Evolutionary conservation across 2,888 invertebrate species (phyloP), one percentile per base, ranked within the genome.

Genomic region (Cryptocheilus praepositus): DNA sequence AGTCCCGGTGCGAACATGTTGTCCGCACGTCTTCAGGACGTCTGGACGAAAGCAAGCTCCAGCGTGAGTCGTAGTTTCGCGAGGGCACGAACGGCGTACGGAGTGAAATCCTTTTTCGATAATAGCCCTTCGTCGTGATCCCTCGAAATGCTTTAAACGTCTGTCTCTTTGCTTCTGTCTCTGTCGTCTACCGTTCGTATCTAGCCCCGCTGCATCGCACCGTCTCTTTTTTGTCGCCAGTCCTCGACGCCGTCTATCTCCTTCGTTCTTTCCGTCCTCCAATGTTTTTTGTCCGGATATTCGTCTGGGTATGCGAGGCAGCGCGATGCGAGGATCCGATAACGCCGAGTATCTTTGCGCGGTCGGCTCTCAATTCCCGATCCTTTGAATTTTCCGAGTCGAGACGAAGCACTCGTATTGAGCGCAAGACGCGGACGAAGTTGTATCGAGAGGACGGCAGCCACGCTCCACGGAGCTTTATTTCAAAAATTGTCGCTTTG

Each of bases 71-170:
- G 49, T 52, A 19, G 11, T 11, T 11, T 13, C 21, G 61, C 46
- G 56, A 71, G 69, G 67, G 54, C 61, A 61, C 57, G 57, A 28
- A 36, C 8, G 16, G 18, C 3, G 49, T n/a, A 54, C 67, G 59
- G 46, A 25, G 63, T 43, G 55, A 66, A 67, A 77, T 77, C 74
- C 76, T 73, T 77, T 77, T 63, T 76, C 76, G 77, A 74, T 64
- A 70, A 71, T 73, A 71, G 66, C 71, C 64, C 66, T 62, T 66
- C 53, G 56, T 68, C 67, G 71, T 65, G 73, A 76, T 71, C 64
- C 64, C 51, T 18, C 61, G 74, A 67, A 70, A 77, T 62, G 62
- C 74, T 71, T 71, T 70, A 68, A 69, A 69, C 59, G 74, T 70
- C 62, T 67, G 51, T 22, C 19, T 36, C 16, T 61, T 13, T 53